Base-by-base conservation (phyloP, 2,113 vertebrate genomes). In the Rhinogobius similis region DNA sequence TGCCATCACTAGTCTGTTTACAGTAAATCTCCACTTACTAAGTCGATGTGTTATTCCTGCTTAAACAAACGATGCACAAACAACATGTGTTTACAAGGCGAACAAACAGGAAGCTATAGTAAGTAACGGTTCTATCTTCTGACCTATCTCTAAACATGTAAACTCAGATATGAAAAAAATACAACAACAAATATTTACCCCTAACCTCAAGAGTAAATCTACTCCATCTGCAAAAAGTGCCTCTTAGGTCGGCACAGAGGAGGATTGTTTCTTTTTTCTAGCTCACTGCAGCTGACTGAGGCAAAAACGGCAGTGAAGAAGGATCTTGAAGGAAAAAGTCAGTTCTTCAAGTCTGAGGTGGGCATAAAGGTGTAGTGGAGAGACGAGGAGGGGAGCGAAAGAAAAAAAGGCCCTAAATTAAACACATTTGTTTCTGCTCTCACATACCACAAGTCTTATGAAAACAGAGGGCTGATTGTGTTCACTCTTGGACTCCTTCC, bases 401-500 rank as follows among this genome's bases (percentile, higher is more conserved):
- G 52, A 55, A 48, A 85, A 87, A 90, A 89, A 78, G 75, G 79
- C 75, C 82, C 89, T 93, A 93, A 93, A 94, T 94, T 94, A 93
- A 94, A 93, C 92, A 93, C 93, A 93, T 94, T 94, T 94, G 93
- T 94, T 94, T 94, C 92, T 93, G 92, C 91, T 93, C 92, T 91
- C 90, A 90, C 92, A 93, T 93, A 94, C 92, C 93, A 92, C 93
- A 92, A 93, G 92, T 93, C 92, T 92, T 93, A 92, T 93, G 91
- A 93, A 94, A 94, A 94, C 93, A 94, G 92, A 94, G 92, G 90
- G 79, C 87, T 91, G 92, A 94, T 93, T 94, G 93, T 94, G 89
- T 92, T 93, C 92, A 74, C 89, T 91, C 87, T 87, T 80, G 86
- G 84, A 88, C 86, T 84, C 73, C 80, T 8, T 70, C 77, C 85